Base-by-base conservation (phyloP, 2,888 invertebrate species). In the Rotaria sp. region DNA sequence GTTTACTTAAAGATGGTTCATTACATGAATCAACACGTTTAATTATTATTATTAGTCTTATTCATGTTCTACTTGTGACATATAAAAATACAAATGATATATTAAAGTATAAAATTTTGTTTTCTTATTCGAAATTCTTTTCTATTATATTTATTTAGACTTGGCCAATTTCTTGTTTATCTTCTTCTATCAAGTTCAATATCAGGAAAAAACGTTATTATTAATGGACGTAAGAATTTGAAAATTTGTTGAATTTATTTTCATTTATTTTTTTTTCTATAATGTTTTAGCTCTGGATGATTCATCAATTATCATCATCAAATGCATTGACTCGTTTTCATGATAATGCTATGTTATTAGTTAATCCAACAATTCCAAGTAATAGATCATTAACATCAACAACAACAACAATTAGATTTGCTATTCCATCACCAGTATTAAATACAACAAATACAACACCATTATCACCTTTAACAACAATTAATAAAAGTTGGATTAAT, bases 241-340 rank as follows among this genome's bases (percentile, higher is more conserved):
- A n/a, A n/a, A n/a, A 7, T 38, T 74, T 0, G 2, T 26, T 3
- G 1, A 35, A 74, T 35, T 3, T 13, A 21, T 30, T 1, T 21
- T 74, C n/a, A n/a, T 35, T 21, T 21, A 21, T 74, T n/a, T 74
- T 74, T 18, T 35, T n/a, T 4, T 21, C 15, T n/a, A 35, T 74
- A 18, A 38, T 74, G 5, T 74, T 41, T 38, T 74, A 74, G 74
- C 24, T 35, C 15, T 35, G 35, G 74, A 74, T 38, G 74, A 74
- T 38, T 30, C 74, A 35, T 74, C 74, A 7, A 21, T 38, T 96
- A 5, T 94, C 94, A 87, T 95, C 95, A 88, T 93, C 94, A 1
- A 87, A 88, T 85, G 93, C 96, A 88, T 92, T 96, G 90, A 93
- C 93, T 90, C 94, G 94, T 92, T 98, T 97, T 90, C 94, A 96